A percentile compares a stretch with the other conserved stretches of the same genome.
Evolutionary conservation across 2,888 invertebrate species (phyloP).

Genomic region (Diarsia mendica): DNA sequence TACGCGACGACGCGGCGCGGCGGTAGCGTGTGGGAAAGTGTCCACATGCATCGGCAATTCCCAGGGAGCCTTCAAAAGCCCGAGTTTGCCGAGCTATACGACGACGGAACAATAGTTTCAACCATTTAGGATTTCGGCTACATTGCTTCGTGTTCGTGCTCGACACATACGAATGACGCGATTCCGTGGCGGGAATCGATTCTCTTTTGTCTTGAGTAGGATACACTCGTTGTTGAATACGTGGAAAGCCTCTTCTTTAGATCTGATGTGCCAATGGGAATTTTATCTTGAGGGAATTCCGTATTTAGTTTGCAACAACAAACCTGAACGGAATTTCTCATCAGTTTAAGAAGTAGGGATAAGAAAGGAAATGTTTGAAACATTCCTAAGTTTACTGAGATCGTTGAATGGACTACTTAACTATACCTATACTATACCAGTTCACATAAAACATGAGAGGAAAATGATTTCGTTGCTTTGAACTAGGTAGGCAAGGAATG

Average conservation of each 20-base stretch:
- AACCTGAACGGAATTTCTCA: slow-evolving; percentile 21
- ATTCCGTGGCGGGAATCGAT: slow-evolving; percentile 64
- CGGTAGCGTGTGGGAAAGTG: slow-evolving; percentile 69
- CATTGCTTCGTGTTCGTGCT: slow-evolving; percentile 57
- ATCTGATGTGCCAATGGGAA: slow-evolving; percentile 21
- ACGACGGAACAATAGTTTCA: slow-evolving; percentile 64
- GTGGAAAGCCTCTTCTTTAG: slow-evolving; percentile 38
- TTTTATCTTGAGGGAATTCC: slow-evolving; percentile 25
- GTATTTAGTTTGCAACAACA: slow-evolving; percentile 11
- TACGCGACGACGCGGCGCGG: slow-evolving; percentile 9
- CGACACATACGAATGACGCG: slow-evolving; percentile 61
- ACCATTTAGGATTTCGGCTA: slow-evolving; percentile 66
- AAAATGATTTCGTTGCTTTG: neutral
- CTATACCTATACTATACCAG: neutral
- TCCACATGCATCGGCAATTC: slow-evolving; percentile 68
- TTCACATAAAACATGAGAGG: neutral
- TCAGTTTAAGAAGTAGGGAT: neutral
- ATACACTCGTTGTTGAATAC: slow-evolving; percentile 35
- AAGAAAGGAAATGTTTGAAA: neutral
- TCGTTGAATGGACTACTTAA: neutral
- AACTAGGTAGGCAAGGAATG: neutral
- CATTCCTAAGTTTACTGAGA: neutral
- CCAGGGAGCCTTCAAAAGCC: slow-evolving; percentile 53
- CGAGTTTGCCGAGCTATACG: slow-evolving; percentile 57
- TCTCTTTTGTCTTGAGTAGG: slow-evolving; percentile 61